These are phyloP conservation scores for Drosophila oshimai DNA, from an alignment of 1,140 invertebrate genomes.

Conservation along the genomic window DNA sequence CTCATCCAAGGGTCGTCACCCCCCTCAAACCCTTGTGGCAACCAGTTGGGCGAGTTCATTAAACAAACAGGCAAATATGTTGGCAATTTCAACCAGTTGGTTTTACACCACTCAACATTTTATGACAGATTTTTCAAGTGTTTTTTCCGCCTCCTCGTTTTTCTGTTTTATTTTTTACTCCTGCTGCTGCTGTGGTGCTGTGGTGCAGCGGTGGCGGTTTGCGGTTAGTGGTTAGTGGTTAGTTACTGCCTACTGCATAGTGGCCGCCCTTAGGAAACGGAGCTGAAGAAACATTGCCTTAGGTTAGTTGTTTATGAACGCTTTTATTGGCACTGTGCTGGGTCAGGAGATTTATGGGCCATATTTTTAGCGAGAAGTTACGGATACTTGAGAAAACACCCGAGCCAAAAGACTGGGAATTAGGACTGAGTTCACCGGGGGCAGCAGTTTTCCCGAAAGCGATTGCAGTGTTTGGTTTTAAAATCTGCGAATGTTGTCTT, in stretches of 20 bases:
- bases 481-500: constrained; percentile 3
- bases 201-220: constrained; percentile 43
- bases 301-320: constrained; percentile 77
- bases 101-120: constrained; percentile 66
- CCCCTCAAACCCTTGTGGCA: neutral
- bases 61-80: constrained; percentile 78
- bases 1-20: neutral
- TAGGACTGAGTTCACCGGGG: neutral
- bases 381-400: constrained; percentile 18
- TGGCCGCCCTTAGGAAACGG: constrained; percentile 17
- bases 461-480: neutral
- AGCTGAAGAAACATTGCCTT: constrained; percentile 44
- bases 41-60: constrained; percentile 55
- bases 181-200: constrained; percentile 4
- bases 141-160: constrained; percentile 37
- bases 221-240: constrained; percentile 45
- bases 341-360: constrained; percentile 60
- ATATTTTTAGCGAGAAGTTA: constrained; percentile 53
- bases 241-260: neutral
- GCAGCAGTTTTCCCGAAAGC: neutral
- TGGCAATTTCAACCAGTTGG: constrained; percentile 75
- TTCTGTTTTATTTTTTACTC: constrained; percentile 13
- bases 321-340: constrained; percentile 69
- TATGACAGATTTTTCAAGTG: constrained; percentile 81
- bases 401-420: constrained; percentile 6